These are phyloP conservation scores for Parasteatoda lunata DNA, from an alignment of 2,888 invertebrate genomes.

Conservation along the genomic window DNA sequence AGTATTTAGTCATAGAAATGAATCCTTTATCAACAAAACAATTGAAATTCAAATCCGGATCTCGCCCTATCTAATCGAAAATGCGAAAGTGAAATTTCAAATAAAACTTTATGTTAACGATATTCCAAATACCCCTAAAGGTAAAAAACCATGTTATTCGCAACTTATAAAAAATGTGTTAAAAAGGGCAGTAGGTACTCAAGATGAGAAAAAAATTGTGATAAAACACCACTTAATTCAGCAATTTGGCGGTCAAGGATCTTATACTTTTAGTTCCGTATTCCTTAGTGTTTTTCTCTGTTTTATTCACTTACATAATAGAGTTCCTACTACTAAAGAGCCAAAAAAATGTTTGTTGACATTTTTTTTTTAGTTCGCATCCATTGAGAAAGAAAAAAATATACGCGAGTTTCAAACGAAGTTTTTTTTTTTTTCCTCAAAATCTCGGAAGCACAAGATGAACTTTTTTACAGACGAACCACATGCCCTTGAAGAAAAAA, in stretches of 20 bases:
- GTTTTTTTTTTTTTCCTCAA: conserved; percentile 3
- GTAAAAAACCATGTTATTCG: too few relatives aligned
- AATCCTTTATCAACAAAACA: too few relatives aligned
- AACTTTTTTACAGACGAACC: conserved; percentile 47
- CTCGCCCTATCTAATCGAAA: too few relatives aligned
- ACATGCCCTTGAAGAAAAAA: conserved; percentile 50
- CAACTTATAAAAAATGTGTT: too few relatives aligned
- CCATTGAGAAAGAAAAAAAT: background rate
- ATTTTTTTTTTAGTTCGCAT: conserved; percentile 11
- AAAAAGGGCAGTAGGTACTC: too few relatives aligned
- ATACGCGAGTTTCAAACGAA: background rate
- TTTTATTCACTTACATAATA: background rate
- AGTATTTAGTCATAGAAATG: too few relatives aligned
- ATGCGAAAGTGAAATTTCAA: too few relatives aligned
- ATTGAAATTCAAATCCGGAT: too few relatives aligned
- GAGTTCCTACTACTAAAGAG: background rate
- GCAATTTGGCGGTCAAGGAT: conserved; percentile 10
- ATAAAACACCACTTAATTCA: background rate
- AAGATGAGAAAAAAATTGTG: background rate
- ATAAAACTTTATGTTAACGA: too few relatives aligned
- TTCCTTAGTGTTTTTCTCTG: conserved; percentile 6
- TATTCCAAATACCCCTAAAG: too few relatives aligned
- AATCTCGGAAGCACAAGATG: conserved; percentile 30
- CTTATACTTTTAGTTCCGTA: background rate
- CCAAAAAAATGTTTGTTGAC: conserved; percentile 35